Conservation (phyloP, 2,797 vertebrate genomes). For the Acanthurus lineatus region DNA sequence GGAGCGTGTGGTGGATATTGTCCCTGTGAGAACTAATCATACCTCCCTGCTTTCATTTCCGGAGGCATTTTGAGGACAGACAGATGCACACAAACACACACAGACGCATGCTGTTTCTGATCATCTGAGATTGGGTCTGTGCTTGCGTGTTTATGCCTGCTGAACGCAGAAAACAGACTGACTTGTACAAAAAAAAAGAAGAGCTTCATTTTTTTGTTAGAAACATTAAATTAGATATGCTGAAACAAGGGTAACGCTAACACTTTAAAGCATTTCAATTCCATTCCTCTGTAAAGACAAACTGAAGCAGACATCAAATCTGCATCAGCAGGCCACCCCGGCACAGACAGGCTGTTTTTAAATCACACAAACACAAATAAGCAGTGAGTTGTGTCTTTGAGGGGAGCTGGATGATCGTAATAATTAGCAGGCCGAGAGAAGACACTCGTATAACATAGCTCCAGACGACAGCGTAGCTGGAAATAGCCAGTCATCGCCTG, state of each 20-base stretch:
- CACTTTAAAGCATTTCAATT: conserved; percentile 23
- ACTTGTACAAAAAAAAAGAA: conserved; percentile 30
- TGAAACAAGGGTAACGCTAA: conserved; percentile 6
- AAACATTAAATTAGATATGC: conserved; percentile 18
- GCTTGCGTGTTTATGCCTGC: conserved; percentile 12
- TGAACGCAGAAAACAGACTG: conserved; percentile 13
- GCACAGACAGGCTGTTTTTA: conserved; percentile 35
- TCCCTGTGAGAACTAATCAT: conserved; percentile 38
- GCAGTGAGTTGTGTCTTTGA: conserved; percentile 47
- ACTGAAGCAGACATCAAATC: conserved; percentile 44
- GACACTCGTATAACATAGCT: conserved; percentile 51
- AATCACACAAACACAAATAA: conserved; percentile 49
- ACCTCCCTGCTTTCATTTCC: conserved; percentile 50
- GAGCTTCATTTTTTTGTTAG: conserved; percentile 6
- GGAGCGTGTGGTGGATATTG: conserved; percentile 15
- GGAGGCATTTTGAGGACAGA: conserved; percentile 3
- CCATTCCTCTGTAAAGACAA: conserved; percentile 23
- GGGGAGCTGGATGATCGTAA: conserved; percentile 56
- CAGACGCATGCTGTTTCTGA: conserved; percentile 2
- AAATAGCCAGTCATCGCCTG: conserved; percentile 60
- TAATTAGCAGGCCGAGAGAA: conserved; percentile 68
- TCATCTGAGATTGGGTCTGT: not conserved
- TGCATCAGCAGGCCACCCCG: conserved; percentile 4
- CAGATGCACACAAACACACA: not conserved
- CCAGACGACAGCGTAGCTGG: conserved; percentile 51